These are phyloP conservation scores for Chlorospingus semifuscus DNA, from an alignment of 2,797 vertebrate genomes.

Conservation along the genomic window DNA sequence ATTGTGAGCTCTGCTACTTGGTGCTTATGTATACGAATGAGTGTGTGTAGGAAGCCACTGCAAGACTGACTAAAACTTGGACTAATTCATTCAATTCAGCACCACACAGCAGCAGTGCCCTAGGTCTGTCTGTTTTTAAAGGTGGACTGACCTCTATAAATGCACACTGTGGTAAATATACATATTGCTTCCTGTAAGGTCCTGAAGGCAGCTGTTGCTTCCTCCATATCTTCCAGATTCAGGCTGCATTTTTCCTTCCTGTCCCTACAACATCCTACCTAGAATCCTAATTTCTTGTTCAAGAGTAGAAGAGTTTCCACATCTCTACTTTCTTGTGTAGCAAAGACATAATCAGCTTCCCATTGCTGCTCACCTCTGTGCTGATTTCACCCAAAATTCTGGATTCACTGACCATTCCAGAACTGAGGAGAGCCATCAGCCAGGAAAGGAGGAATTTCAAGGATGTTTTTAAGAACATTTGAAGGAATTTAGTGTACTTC, in stretches of 20 bases:
- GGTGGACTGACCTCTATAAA: not conserved
- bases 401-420: accelerated
- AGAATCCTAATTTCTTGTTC: not conserved
- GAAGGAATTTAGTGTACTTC: not conserved
- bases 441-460: not conserved
- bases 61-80: not conserved
- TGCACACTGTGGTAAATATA: not conserved
- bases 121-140: not conserved
- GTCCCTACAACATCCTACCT: not conserved
- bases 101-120: not conserved
- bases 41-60: not conserved
- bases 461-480: not conserved
- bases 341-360: not conserved
- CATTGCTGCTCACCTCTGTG: accelerated
- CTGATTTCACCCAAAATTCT: not conserved
- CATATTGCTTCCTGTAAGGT: not conserved
- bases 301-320: not conserved
- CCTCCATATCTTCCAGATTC: not conserved
- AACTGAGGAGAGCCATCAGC: not conserved
- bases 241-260: not conserved
- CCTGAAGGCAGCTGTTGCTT: not conserved
- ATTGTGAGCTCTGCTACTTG: not conserved
- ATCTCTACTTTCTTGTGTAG: not conserved
- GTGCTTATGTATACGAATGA: not conserved
- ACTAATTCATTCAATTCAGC: not conserved